Base-by-base conservation (phyloP, 1,140 invertebrate species). In the Doryteuthis pealeii region DNA sequence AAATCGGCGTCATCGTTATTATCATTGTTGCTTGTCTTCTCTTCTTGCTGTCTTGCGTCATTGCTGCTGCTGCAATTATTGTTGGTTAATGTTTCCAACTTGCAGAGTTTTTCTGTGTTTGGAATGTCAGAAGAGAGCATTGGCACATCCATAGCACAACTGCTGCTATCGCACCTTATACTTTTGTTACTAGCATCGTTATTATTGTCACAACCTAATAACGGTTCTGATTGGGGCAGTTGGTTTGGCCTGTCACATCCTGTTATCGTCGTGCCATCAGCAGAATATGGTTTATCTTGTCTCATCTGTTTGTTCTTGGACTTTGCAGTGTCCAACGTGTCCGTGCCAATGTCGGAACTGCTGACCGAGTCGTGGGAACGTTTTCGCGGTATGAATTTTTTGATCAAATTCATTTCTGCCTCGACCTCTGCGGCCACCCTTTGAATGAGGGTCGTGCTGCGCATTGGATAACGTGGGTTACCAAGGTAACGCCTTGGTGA, bases 371-470 rank as follows among this genome's bases (percentile, higher is more conserved):
- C 62, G 35, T 62, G 33, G 18, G 68, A 70, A 30, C 67, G 45
- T 73, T 71, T 77, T n/a, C 71, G 62, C 66, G 72, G 69, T 26
- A 49, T 40, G 30, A 32, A 32, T n/a, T 40, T 43, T 74, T 31
- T 30, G 32, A 4, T 18, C 8, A 54, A 65, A 8, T 49, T 45
- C 45, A 33, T 30, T 68, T 67, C 30, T 58, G 75, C 66, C 30
- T 68, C 77, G 32, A 68, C 71, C 68, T 78, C 71, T 15, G 70
- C 54, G 30, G 77, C 77, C 40, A 74, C 35, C 31, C 77, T 65
- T 31, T 78, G 77, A 49, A 70, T 73, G 26, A 76, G 31, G 14
- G 77, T 78, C 28, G 43, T 73, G 22, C 62, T 70, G 26, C 77
- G 69, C 65, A 78, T 32, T 6, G 66, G 66, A 68, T 68, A 68